phyloP scores from a whole-genome alignment of 30 jellyfish, hydroid and myxozoan genomes.

The Hydra vulgaris region DNA sequence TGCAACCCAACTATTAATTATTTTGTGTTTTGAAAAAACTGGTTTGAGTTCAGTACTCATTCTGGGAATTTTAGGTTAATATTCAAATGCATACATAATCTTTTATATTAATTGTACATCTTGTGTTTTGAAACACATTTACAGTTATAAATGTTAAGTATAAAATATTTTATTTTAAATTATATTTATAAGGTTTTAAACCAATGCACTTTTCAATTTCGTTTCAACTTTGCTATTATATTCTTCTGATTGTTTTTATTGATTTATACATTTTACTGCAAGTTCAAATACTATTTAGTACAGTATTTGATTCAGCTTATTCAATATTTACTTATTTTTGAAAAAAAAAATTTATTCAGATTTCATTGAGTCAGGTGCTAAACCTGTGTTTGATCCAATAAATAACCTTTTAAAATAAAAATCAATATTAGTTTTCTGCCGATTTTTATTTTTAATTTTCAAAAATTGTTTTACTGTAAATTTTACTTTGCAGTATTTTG shows the following conservation, averaged over 20 bases:
- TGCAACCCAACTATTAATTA: not conserved
- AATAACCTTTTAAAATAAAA: not conserved
- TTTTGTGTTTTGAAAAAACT: not conserved
- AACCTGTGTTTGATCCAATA: not conserved
- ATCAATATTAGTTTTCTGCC: not conserved
- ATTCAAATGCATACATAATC: not conserved
- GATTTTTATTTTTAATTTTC: not conserved
- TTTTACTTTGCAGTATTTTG: not conserved
- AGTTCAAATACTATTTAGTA: not conserved
- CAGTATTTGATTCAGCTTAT: not conserved
- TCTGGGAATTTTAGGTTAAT: too few relatives aligned
- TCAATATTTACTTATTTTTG: not conserved
- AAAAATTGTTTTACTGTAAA: not conserved
- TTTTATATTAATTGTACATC: not conserved
- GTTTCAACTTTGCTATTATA: not conserved
- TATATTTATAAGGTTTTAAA: not conserved
- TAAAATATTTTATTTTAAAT: too few relatives aligned
- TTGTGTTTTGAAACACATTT: not conserved
- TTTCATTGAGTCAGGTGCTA: not conserved
- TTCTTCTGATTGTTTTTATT: too few relatives aligned
- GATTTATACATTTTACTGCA: not conserved
- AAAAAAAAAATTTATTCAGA: not conserved
- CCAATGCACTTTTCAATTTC: not conserved
- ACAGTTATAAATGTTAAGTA: not conserved
- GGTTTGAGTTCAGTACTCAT: not conserved